phyloP scores from a whole-genome alignment of 2,888 invertebrate genomes.

The Petrolisthes cinctipes region DNA sequence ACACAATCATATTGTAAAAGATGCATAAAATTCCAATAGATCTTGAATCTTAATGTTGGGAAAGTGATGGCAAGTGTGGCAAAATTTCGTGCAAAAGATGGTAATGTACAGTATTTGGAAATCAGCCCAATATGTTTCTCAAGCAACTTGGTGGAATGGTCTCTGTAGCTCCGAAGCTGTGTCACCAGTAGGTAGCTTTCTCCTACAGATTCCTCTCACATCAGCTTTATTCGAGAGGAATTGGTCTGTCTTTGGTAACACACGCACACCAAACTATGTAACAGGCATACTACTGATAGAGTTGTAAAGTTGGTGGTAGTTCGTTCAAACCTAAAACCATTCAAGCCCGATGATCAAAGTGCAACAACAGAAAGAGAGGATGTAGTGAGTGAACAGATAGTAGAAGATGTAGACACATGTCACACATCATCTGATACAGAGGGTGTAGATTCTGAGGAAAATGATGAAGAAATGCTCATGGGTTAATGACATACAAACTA shows the following conservation, averaged over 20 bases:
- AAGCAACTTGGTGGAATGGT: background rate
- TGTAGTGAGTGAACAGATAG: too few species aligned
- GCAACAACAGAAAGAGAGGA: too few species aligned
- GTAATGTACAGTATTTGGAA: background rate
- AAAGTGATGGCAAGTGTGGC: background rate
- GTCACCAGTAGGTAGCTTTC: background rate
- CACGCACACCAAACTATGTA: background rate
- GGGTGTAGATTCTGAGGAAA: too few species aligned
- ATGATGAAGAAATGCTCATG: too few species aligned
- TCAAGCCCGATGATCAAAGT: background rate
- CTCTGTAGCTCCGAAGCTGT: background rate
- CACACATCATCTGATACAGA: too few species aligned
- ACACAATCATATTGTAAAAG: too few species aligned
- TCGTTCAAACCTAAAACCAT: background rate
- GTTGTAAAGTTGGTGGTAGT: background rate
- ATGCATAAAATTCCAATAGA: too few species aligned
- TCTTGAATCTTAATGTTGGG: background rate
- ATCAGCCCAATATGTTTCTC: too few species aligned
- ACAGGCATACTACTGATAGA: background rate
- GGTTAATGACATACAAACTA: too few species aligned
- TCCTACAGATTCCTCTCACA: background rate
- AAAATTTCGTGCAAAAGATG: background rate
- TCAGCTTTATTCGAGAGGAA: background rate
- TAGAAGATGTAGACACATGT: too few species aligned
- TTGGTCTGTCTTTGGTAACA: background rate